Percentiles rank a stretch among this genome's conserved stretches.
Conservation (phyloP, 2,797 vertebrate genomes). For the Enteromius fasciolatus region DNA sequence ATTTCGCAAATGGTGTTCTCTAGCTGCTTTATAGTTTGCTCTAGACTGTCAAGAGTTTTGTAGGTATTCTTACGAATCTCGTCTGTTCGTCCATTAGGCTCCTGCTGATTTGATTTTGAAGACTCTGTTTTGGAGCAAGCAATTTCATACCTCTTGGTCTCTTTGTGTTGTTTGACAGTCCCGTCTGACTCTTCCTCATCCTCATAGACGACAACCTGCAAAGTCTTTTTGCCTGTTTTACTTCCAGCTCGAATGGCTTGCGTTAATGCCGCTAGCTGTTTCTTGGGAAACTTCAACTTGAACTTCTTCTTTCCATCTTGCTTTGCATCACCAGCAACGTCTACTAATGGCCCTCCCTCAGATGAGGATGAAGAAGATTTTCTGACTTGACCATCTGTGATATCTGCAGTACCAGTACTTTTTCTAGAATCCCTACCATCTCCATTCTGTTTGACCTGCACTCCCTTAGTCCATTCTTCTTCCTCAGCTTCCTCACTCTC, state of each 20-base stretch:
- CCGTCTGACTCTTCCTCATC: conserved; percentile 95
- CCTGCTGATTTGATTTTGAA: conserved; percentile 25
- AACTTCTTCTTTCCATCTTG: conserved; percentile 94
- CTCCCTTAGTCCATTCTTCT: conserved; percentile 52
- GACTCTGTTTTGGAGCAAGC: conserved; percentile 65
- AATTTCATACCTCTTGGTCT: conserved; percentile 93
- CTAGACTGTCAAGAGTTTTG: conserved; percentile 93
- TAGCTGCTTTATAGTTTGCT: conserved; percentile 97
- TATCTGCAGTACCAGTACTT: conserved; percentile 7
- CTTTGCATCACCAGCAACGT: conserved; percentile 77
- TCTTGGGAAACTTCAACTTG: conserved; percentile 97
- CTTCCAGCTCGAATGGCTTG: conserved; percentile 93
- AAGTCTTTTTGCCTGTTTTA: conserved; percentile 94
- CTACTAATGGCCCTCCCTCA: conserved; percentile 31
- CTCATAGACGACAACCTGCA: conserved; percentile 97
- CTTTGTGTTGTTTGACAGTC: conserved; percentile 87
- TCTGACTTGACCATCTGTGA: conserved; percentile 1
- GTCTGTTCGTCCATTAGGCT: conserved; percentile 78
- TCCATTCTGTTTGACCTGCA: conserved; percentile 64
- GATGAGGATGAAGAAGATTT: conserved; percentile 30
- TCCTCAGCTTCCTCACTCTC: conserved; percentile 81
- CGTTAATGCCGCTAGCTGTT: conserved; percentile 90
- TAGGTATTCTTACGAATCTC: conserved; percentile 95
- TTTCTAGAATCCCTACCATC: conserved; percentile 12
- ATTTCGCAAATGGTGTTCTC: conserved; percentile 97